phyloP scores from a whole-genome alignment of 2,113 vertebrate species.

The Corynorhinus townsendii region DNA sequence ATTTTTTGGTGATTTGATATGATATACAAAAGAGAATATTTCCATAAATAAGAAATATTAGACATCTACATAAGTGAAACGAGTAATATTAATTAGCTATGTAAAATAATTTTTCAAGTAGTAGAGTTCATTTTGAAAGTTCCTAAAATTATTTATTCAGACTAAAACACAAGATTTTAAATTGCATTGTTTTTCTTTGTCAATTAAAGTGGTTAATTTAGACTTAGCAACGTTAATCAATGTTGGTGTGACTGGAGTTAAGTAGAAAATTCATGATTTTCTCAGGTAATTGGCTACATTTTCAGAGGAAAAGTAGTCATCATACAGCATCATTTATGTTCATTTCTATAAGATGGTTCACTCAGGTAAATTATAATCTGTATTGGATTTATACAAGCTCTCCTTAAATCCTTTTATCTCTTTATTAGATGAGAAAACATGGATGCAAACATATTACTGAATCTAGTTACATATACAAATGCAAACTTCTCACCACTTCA shows the following conservation, averaged over 20 bases:
- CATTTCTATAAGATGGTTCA: neutral
- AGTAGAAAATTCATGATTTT: neutral
- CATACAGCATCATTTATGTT: neutral
- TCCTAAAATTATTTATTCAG: conserved; percentile 10
- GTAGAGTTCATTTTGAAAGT: neutral
- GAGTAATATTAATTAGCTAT: neutral
- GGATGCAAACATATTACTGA: neutral
- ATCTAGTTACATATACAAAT: neutral
- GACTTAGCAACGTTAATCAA: neutral
- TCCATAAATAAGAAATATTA: neutral
- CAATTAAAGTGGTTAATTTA: neutral
- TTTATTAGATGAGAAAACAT: neutral
- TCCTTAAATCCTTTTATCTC: neutral
- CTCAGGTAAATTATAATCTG: neutral
- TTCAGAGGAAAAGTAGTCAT: neutral
- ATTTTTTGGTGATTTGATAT: neutral
- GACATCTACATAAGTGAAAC: neutral
- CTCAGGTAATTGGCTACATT: neutral
- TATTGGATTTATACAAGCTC: neutral
- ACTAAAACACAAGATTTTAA: neutral
- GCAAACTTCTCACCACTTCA: neutral
- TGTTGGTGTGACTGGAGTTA: neutral
- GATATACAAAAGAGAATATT: neutral
- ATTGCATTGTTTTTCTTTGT: neutral
- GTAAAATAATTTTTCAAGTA: neutral